Base-by-base conservation (phyloP, 23 tunicate genomes). In the Ascidia mentula region DNA sequence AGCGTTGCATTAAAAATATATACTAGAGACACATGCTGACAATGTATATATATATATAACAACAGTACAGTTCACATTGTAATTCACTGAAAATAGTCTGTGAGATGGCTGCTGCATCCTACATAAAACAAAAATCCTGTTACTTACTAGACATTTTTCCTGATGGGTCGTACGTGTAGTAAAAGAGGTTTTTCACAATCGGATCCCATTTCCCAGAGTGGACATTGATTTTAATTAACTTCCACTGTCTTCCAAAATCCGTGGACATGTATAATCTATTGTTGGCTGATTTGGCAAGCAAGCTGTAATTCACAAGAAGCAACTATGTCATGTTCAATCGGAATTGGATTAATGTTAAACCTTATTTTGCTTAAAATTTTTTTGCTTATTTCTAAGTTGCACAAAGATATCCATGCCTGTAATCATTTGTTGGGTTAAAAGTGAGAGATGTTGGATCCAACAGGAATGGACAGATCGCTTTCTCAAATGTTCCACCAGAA, bases 161-260 rank as follows among this genome's bases (percentile, higher is more conserved):
- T 65, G 38, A 70, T 28, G 99, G 96, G 40, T 95, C 99, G n/a
- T 60, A 59, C 12, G 92, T 53, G 80, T 72, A 95, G 75, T 90
- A 95, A 70, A 90, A 72, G n/a, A 77, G 38, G 59, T 95, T 72
- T 40, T 69, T 32, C 38, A 87, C 69, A 15, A 32, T 12, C 18
- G 97, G 97, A 70, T 92, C 97, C 97, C 97, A 92, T 31, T 60
- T 77, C 18, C 76, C 82, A 45, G 82, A 32, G 15, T 40, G 72
- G 8, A 87, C 97, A 40, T 61, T 69, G 34, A 60, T 61, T 7
- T 75, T 33, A 1, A 92, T 78, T 32, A 38, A 34, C 30, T 33
- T 82, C 91, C 91, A 92, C 53, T 76, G 31, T 20, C 35, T 33
- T 28, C 85, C 97, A 65, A 83, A 92, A 79, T 92, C 97, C 12